Evolutionary conservation across 2,888 invertebrate genomes (phyloP), one percentile per base, ranked within the genome.

Genomic region (Platycheirus albimanus): DNA sequence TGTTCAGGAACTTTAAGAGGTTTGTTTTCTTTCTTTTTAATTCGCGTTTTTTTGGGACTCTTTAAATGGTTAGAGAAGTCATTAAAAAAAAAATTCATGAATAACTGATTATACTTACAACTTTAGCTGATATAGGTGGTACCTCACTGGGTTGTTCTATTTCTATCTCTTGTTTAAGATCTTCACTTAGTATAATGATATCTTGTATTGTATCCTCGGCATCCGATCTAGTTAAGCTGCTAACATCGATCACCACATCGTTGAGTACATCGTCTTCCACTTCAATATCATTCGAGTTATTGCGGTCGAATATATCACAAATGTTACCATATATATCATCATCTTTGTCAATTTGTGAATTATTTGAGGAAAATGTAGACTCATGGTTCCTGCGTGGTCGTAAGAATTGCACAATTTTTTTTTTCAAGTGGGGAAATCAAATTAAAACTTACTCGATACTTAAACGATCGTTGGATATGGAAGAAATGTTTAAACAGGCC

Each of bases 201-300:
- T 87, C 87, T 54, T 86, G 86, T 38, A 87, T 78, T 33, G 87
- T 87, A 43, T 87, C 86, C n/a, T 86, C 87, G 3, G 87, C 87
- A 33, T 88, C 88, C n/a, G 87, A 87, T 51, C 87, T 85, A 17
- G 88, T 87, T 36, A 88, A 79, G 49, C 86, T 87, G 38, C 87
- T 88, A 2, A 88, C 88, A 85, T 88, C 88, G 36, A 88, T 88
- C 69, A 86, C 87, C 1, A 88, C 87, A 85, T 88, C 88, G 58
- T 88, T 87, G 10, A 87, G 72, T 5, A 87, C 86, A 71, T 87
- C 87, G n/a, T 87, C 87, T 15, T 85, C 86, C 1, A 86, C 87
- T 78, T 87, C 86, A 15, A 86, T 84, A 36, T 85, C 86, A 61
- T 85, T 85, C 6, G 85, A 85, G 41, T 77, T 84, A 74, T 87